A percentile compares a stretch with the other conserved stretches of the same genome.
Conservation (phyloP, 2,113 vertebrate species). For the Silurus meridionalis region DNA sequence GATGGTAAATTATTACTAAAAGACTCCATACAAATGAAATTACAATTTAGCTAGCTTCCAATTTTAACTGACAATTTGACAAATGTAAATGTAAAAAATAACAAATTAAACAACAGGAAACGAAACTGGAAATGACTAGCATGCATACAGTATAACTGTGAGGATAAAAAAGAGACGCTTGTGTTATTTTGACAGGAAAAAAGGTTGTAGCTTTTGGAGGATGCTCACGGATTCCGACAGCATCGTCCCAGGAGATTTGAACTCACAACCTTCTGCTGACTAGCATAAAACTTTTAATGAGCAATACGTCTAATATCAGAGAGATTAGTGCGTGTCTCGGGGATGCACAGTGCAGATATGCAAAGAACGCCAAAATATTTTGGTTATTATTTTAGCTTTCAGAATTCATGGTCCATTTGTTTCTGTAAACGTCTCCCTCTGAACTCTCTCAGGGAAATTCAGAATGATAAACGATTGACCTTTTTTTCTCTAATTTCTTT, state of each 20-base stretch:
- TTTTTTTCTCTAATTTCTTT: not conserved
- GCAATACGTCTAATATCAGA: not conserved
- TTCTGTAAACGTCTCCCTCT: not conserved
- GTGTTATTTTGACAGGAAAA: not conserved
- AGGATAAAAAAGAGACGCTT: not conserved
- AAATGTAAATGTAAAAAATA: not conserved
- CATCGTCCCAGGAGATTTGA: not conserved
- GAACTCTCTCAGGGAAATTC: not conserved
- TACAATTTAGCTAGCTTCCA: no score
- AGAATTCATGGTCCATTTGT: not conserved
- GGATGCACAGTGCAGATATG: not conserved
- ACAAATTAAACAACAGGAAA: not conserved
- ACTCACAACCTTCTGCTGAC: not conserved
- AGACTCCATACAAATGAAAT: no score
- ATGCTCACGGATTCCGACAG: not conserved
- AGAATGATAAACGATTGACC: slow-evolving; percentile 12
- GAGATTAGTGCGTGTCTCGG: not conserved
- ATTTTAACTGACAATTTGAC: not conserved
- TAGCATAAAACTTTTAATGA: not conserved
- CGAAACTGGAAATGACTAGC: not conserved
- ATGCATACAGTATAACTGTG: not conserved
- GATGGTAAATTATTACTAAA: no score
- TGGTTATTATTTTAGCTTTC: not conserved
- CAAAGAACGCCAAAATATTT: not conserved
- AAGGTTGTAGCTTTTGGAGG: not conserved